Base-by-base conservation (phyloP, 2,888 invertebrate species). In the Leptopilina syphax region DNA sequence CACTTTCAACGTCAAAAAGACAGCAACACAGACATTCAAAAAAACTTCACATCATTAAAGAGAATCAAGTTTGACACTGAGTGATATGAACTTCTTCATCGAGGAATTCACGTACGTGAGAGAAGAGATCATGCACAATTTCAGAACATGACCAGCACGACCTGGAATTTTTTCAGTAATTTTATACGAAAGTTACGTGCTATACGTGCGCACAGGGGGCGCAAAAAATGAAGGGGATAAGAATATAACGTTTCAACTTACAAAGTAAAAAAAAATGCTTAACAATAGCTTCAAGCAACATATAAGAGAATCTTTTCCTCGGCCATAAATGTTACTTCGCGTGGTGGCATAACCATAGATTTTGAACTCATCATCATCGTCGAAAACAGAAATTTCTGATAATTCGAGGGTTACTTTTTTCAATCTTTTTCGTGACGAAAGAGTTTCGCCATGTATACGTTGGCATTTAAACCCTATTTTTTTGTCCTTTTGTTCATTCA, bases 321-420 rank as follows among this genome's bases (percentile, higher is more conserved):
- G 34, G 4, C 5, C 68, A 50, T 70, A 27, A 70, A 70, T 50
- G 47, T 76, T 50, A 77, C 77, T 80, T 73, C 47, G 80, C 44
- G 44, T 8, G 44, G 44, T 8, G 34, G 73, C 44, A 67, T 34
- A 76, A 77, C 82, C 82, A 80, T 76, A 82, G 81, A 80, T 83
- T 83, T 83, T 76, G 76, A 77, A 63, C 78, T 50, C 77, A 66
- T 57, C 57, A 77, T 76, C 65, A 41, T 44, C 44, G 5, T 44
- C 44, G 44, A 44, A 65, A 81, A 81, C 67, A 70, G 41, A 34
- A 27, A 68, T 81, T 83, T 79, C 13, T 76, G 80, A 81, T 83
- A 83, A 84, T 82, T 79, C 10, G 9, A 9, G 9, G 3, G 50
- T 50, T 73, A 54, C 50, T 67, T 68, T n/a, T 60, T n/a, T 77